Percentiles rank a stretch among this genome's conserved stretches.
Conservation (phyloP, 2,888 invertebrate species). For the Megalurothrips usitatus region DNA sequence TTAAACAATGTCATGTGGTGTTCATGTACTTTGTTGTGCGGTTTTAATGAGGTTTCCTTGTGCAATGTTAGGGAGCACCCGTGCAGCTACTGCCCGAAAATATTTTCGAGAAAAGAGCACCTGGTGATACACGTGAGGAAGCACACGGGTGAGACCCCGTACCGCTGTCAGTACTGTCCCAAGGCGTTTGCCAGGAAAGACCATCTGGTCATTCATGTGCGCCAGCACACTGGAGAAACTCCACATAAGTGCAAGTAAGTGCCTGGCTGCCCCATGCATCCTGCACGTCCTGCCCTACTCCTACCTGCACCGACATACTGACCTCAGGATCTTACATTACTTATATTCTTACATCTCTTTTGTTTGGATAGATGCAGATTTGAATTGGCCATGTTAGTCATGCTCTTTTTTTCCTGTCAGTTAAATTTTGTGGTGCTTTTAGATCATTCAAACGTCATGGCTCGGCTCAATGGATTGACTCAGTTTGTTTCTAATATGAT, state of each 20-base stretch:
- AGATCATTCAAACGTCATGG: neutral
- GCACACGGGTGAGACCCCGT: conserved; percentile 71
- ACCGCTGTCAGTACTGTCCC: conserved; percentile 65
- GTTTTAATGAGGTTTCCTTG: conserved; percentile 23
- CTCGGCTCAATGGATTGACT: no score
- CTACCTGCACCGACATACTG: conserved; percentile 11
- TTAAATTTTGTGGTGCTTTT: conserved; percentile 4
- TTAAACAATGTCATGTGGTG: conserved; percentile 3
- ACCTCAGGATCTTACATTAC: neutral
- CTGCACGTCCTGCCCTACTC: conserved; percentile 23
- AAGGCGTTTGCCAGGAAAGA: conserved; percentile 87
- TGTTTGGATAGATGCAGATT: neutral
- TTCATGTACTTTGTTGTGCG: conserved; percentile 9
- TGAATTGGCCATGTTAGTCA: neutral
- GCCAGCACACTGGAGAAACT: conserved; percentile 82
- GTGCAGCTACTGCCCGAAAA: conserved; percentile 80
- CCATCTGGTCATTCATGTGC: conserved; percentile 82
- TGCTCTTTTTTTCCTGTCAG: neutral
- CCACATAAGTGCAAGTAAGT: conserved; percentile 76
- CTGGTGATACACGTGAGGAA: conserved; percentile 80
- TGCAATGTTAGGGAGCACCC: conserved; percentile 42
- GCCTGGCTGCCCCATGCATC: conserved; percentile 23
- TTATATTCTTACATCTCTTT: neutral
- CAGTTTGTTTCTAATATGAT: no score
- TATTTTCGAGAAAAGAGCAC: conserved; percentile 81